Evolutionary conservation across 2,888 invertebrate genomes (phyloP), one percentile per base, ranked within the genome.

Genomic region (Sesamia inferens): DNA sequence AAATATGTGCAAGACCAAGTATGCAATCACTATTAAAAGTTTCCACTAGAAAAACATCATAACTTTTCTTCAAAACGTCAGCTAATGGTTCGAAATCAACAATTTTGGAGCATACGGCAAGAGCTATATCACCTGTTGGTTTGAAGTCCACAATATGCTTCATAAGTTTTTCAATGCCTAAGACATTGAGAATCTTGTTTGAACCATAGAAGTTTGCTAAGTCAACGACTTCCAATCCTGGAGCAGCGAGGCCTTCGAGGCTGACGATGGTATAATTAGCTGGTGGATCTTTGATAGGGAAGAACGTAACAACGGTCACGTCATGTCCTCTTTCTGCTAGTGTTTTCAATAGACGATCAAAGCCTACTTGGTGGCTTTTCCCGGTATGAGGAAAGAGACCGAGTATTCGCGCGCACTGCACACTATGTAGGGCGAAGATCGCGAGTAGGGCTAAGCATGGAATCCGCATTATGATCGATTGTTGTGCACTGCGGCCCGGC

Each of bases 1-100:
- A 94, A 48, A 96, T 88, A 88, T 97, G 95, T 1, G 96, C 95
- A 67, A 97, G 90, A 0, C 97, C 97, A 58, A 97, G 89, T 91
- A 97, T 96, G 75, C 97, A 97, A 84, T 97, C 97, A 48, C 97
- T 96, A 82, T 96, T 97, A 82, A 97, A 97, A 78, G 96, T 95
- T 89, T 97, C 97, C 24, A 97, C 94, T 10, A 97, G 89, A 16
- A 97, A 90, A 13, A 97, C 86, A 87, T 98, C 98, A 59, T 75
- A 75, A 1, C 5, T 55, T 51, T 62, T 62, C 48, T 62, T 73
- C 5, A 75, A 44, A 5, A 0, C 42, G 10, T 73, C 61, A 2
- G 61, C 74, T 79, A 75, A 5, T 31, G 75, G 75, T 3, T 19
- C 3, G 14, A 79, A 75, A 2, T 79, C 42, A 11, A 75, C 79